Evolutionary conservation across 2,888 invertebrate species (phyloP).

Genomic region (Perizoma affinitatum): DNA sequence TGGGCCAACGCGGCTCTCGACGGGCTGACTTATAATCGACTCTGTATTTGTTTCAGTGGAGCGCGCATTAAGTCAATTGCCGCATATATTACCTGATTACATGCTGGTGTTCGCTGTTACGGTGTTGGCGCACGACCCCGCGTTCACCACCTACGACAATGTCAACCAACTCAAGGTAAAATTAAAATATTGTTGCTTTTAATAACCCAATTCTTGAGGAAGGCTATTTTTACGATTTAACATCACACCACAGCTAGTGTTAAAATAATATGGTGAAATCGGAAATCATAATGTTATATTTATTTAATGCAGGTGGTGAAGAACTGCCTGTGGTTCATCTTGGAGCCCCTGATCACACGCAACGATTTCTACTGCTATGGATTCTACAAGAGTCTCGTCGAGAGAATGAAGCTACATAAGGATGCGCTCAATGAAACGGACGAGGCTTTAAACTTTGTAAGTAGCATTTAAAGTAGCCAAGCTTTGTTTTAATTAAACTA

Average conservation of each 20-base stretch:
- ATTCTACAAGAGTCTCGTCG: slow-evolving; percentile 96
- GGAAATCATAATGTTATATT: not conserved
- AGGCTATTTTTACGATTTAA: too few species aligned
- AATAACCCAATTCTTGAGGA: too few species aligned
- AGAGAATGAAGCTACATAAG: slow-evolving; percentile 97
- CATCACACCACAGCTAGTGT: too few species aligned
- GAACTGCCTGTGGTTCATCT: slow-evolving; percentile 95
- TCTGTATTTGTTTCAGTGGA: slow-evolving; percentile 74
- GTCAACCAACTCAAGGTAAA: slow-evolving; percentile 89
- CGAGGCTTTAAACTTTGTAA: slow-evolving; percentile 91
- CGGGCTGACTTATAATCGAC: too few species aligned
- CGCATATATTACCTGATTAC: slow-evolving; percentile 97
- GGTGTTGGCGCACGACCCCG: slow-evolving; percentile 96
- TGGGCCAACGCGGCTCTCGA: too few species aligned
- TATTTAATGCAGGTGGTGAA: slow-evolving; percentile 83
- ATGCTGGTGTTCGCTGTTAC: slow-evolving; percentile 99
- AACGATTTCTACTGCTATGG: slow-evolving; percentile 97
- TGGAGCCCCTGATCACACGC: slow-evolving; percentile 96
- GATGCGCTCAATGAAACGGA: slow-evolving; percentile 94
- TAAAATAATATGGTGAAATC: too few species aligned
- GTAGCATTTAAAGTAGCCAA: not conserved
- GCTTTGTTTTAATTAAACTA: too few species aligned
- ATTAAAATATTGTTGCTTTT: too few species aligned
- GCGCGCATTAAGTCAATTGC: slow-evolving; percentile 89
- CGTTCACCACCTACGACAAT: slow-evolving; percentile 90